Evolutionary conservation across 2,113 vertebrate species (phyloP).

Genomic region (Oncorhynchus kisutch): DNA sequence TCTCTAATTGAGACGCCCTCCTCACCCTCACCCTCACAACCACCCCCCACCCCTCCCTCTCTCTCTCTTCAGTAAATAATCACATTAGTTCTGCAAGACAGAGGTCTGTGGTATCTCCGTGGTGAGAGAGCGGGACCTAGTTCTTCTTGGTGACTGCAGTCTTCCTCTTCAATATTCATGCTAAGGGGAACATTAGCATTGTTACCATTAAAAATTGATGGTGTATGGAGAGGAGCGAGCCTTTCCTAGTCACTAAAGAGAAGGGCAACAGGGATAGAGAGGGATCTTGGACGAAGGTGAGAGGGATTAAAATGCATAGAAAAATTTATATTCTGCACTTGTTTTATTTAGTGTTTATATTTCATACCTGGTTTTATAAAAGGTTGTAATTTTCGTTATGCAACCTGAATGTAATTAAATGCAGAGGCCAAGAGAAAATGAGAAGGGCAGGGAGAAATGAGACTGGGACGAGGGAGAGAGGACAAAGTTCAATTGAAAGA

Average conservation of each 20-base stretch:
- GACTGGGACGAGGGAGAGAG: too few relatives aligned
- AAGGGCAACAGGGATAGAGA: too few relatives aligned
- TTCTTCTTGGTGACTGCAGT: slow-evolving; percentile 29
- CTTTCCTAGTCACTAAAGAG: slow-evolving; percentile 37
- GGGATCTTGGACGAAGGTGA: too few relatives aligned
- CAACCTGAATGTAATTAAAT: too few relatives aligned
- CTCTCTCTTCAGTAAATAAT: not conserved
- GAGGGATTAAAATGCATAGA: too few relatives aligned
- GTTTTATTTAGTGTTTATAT: too few relatives aligned
- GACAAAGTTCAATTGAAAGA: too few relatives aligned
- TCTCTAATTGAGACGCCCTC: not conserved
- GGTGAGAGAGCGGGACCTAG: not conserved
- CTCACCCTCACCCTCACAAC: not conserved
- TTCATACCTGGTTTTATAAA: too few relatives aligned
- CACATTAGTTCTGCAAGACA: not conserved
- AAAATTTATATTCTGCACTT: too few relatives aligned
- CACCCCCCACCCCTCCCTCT: not conserved
- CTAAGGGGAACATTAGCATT: slow-evolving; percentile 45
- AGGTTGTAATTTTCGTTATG: too few relatives aligned
- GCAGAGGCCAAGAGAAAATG: too few relatives aligned
- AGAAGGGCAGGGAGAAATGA: too few relatives aligned
- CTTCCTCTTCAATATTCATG: slow-evolving; percentile 48
- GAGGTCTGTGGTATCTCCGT: not conserved
- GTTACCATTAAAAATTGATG: slow-evolving; percentile 61
- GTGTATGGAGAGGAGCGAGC: slow-evolving; percentile 8